Evolutionary conservation across 2,113 vertebrate species (phyloP), one percentile per base, ranked within the genome.

Genomic region (Burhinus oedicnemus): DNA sequence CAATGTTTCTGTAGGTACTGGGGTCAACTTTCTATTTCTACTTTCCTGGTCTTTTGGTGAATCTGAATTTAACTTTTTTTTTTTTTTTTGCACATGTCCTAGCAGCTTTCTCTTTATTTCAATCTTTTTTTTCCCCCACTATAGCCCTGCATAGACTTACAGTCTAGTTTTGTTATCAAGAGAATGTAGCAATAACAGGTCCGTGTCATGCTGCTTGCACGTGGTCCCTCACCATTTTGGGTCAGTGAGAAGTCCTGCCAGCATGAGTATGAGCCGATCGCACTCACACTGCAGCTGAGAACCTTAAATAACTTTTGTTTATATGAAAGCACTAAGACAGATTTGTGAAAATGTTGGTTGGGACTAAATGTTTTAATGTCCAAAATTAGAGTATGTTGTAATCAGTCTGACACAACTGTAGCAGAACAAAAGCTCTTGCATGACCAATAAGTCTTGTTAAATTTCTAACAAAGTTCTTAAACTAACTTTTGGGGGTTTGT

Each of bases 231-330:
- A 61, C 30, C 25, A 10, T 49, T 61, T 82, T 65, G 52, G 61
- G 65, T 61, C 0, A 0, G 6, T 54, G 54, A 34, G 52, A 76
- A 68, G 34, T 47, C 17, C 52, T 91, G 72, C 34, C 38, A 36
- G 40, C 5, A 0, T 22, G 44, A 30, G 13, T 15, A 15, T 36
- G 27, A 44, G 42, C 47, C 0, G 0, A 34, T 79, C 17, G 42
- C 3, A 3, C 18, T 80, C 22, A 32, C 5, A 3, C 40, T 82
- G 70, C 30, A 52, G 29, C 32, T 26, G 29, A 64, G 38, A 74
- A 71, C 55, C 42, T 75, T 76, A 81, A 91, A 42, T 89, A 95
- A 60, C 74, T 92, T 87, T 4, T 69, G 36, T 83, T 93, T 89
- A 16, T 72, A 1, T 68, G 72, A 64, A 81, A 62, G 9, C 5